phyloP scores from a whole-genome alignment of 1,140 invertebrate species.

The Nebria ingens region DNA sequence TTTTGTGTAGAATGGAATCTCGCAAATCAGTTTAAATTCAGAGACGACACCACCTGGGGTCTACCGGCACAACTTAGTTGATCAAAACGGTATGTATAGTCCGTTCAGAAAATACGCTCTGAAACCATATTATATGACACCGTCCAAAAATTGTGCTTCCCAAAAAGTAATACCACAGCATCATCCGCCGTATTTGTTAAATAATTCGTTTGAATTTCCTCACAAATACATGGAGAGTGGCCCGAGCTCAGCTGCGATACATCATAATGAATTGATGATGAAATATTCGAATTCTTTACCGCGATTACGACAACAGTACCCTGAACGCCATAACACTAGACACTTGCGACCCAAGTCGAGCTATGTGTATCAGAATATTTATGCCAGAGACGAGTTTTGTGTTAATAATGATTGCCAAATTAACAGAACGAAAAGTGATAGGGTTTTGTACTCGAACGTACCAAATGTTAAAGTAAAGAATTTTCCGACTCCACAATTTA shows the following conservation, averaged over 20 bases:
- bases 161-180: slow-evolving; percentile 26
- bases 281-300: slow-evolving; percentile 12
- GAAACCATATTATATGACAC: slow-evolving; percentile 25
- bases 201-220: slow-evolving; percentile 7
- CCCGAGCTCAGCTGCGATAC: neutral
- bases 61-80: slow-evolving; percentile 30
- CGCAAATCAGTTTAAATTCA: slow-evolving; percentile 10
- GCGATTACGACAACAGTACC: slow-evolving; percentile 12
- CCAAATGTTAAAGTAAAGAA: slow-evolving; percentile 26
- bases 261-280: neutral
- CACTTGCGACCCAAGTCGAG: slow-evolving; percentile 22
- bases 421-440: slow-evolving; percentile 16
- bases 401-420: slow-evolving; percentile 17
- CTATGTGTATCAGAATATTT: slow-evolving; percentile 30
- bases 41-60: slow-evolving; percentile 26
- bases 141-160: slow-evolving; percentile 28
- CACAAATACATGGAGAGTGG: slow-evolving; percentile 6
- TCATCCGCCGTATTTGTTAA: slow-evolving; percentile 15
- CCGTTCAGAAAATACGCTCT: slow-evolving; percentile 24
- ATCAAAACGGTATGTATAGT: slow-evolving; percentile 33
- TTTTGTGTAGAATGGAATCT: slow-evolving; percentile 11
- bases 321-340: slow-evolving; percentile 9
- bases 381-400: slow-evolving; percentile 25
- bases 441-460: slow-evolving; percentile 14
- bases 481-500: slow-evolving; percentile 30